Evolutionary conservation across 2,888 invertebrate species (phyloP).

Genomic region (Pseudanteris insignis): DNA sequence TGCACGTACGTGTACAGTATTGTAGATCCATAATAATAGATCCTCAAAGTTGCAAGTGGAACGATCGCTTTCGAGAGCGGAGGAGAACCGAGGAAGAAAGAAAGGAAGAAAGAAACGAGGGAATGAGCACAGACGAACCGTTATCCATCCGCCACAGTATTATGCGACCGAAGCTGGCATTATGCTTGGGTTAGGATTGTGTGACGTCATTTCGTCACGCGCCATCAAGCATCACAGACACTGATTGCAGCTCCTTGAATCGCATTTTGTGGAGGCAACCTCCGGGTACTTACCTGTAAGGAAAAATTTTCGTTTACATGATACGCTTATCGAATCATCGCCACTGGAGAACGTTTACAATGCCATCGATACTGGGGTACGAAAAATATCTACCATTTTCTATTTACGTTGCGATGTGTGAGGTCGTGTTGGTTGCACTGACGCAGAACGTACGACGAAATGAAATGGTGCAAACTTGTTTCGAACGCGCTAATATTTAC

Average conservation of each 20-base stretch:
- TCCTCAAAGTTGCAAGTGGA: conserved; percentile 36
- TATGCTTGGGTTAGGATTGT: conserved; percentile 48
- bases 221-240: conserved; percentile 52
- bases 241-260: conserved; percentile 49
- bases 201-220: conserved; percentile 55
- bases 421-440: no score
- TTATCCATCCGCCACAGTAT: conserved; percentile 45
- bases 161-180: conserved; percentile 41
- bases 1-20: conserved; percentile 10
- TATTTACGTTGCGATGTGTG: no score
- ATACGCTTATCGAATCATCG: conserved; percentile 10
- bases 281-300: conserved; percentile 8
- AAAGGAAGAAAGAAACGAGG: conserved; percentile 47
- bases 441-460: no score
- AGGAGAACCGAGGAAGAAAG: conserved; percentile 42
- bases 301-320: conserved; percentile 5
- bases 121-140: conserved; percentile 47
- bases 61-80: conserved; percentile 41
- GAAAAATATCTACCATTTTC: not conserved
- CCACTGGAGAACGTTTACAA: not conserved
- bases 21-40: conserved; percentile 42
- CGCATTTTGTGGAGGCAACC: conserved; percentile 26
- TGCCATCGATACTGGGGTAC: not conserved
- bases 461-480: no score
- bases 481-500: no score